These are phyloP conservation scores for Xenopus tropicalis DNA, from an alignment of 2,113 vertebrate genomes.

Conservation along the genomic window UCB_Xtro_10.0 CM004450.2:119134001-119134500, in stretches of 20 bases:
- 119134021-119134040: no score
- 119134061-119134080: background rate
- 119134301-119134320: background rate
- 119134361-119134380: background rate
- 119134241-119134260: background rate
- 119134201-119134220: background rate
- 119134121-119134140: background rate
- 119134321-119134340: background rate
- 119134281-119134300: background rate
- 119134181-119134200: background rate
- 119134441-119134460: no score
- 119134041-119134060: no score
- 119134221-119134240: background rate
- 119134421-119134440: no score
- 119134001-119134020: no score
- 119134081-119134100: background rate
- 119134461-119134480: no score
- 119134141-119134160: background rate
- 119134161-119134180: conserved; percentile 7
- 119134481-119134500: no score
- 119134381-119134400: background rate
- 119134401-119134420: no score
- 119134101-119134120: background rate
- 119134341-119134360: background rate
- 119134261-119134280: background rate